Evolutionary conservation across 1,140 invertebrate genomes (phyloP).

Genomic region (Pissodes strobi): DNA sequence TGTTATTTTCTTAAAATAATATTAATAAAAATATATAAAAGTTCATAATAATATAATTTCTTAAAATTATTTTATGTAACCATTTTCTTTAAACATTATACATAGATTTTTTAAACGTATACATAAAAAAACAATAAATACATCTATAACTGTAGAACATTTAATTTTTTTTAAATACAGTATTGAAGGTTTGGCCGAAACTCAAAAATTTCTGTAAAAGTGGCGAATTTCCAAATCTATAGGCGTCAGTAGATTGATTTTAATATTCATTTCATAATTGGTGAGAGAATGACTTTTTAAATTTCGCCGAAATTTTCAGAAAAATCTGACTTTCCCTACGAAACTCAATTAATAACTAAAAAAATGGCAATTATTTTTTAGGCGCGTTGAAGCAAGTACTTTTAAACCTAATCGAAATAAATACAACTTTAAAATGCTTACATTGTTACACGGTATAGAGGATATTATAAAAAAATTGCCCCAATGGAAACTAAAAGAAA

Average conservation of each 20-base stretch:
- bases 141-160: constrained; percentile 36
- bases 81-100: constrained; percentile 38
- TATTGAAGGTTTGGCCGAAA: not conserved
- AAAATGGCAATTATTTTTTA: constrained; percentile 31
- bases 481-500: constrained; percentile 8
- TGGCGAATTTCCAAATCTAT: not conserved
- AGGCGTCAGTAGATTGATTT: too few relatives aligned
- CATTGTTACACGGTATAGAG: constrained; percentile 19
- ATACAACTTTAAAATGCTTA: constrained; percentile 33
- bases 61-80: constrained; percentile 32
- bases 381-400: constrained; percentile 23
- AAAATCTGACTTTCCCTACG: not conserved
- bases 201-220: not conserved
- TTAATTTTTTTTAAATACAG: constrained; percentile 19
- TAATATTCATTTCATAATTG: too few relatives aligned
- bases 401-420: constrained; percentile 27
- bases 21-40: constrained; percentile 45
- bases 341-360: constrained; percentile 11
- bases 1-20: constrained; percentile 23
- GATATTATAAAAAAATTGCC: constrained; percentile 25
- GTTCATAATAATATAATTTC: constrained; percentile 39
- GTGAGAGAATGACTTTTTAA: too few relatives aligned
- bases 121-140: constrained; percentile 41
- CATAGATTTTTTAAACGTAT: constrained; percentile 38
- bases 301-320: too few relatives aligned